Evolutionary conservation across 2,797 vertebrate species (phyloP), one percentile per base, ranked within the genome.

Genomic region (Siniperca undulata): DNA sequence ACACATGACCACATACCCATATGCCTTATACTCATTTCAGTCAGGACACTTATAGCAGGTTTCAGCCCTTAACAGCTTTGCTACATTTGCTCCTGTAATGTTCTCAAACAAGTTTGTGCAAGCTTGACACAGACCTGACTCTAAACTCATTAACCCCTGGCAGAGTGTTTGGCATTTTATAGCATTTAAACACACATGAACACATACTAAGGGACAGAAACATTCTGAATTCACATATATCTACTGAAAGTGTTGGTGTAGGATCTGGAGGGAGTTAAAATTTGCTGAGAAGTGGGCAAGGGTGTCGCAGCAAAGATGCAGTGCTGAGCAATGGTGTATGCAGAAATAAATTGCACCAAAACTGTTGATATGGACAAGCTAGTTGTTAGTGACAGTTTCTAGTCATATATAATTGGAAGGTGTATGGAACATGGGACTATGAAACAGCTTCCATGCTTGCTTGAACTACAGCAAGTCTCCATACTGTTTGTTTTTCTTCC

Each of bases 11-110:
- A 14, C 42, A 13, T 9, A 22, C 66, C 27, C 14, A 7, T 24
- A 3, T 50, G 24, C 27, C 10, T 53, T 20, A 10, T 5, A 27
- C 16, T 27, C 6, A 5, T 64, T 42, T 55, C n/a, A 52, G 10
- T 14, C 42, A 22, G 22, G 30, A 17, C 13, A n/a, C 24, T 44
- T 74, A 19, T 44, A 62, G 53, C 62, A 24, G 38, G 48, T 20
- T 42, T 74, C 36, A 66, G 11, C 20, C 19, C 17, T 20, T 36
- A 27, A 55, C 40, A 13, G 22, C 12, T 9, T 56, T 48, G 16
- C 55, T 13, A 9, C 27, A 55, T 69, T 75, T 74, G 36, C 50
- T 74, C 34, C 36, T 14, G 24, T 30, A 7, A 55, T 73, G 40
- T 55, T 73, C 4, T 5, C 13, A 27, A 52, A 20, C 30, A 22